A percentile compares a stretch with the other conserved stretches of the same genome.
Conservation (phyloP, 2,888 invertebrate genomes). For the Agrenia bidenticulata region DNA sequence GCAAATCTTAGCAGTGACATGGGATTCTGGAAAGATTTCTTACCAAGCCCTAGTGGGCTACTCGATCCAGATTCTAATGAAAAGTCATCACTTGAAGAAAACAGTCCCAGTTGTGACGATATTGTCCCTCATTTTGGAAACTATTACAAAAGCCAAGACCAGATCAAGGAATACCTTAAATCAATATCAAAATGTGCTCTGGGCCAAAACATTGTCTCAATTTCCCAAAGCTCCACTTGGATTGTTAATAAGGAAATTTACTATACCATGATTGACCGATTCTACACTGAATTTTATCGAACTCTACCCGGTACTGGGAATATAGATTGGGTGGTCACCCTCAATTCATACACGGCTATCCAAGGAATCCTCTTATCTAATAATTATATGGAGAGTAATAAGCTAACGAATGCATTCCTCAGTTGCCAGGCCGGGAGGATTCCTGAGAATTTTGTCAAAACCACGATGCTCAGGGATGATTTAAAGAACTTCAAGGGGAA, state of each 20-base stretch:
- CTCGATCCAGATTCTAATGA: conserved; percentile 4
- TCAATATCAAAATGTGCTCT: conserved; percentile 28
- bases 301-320: conserved; percentile 31
- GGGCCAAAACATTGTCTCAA: conserved; percentile 10
- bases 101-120: conserved; percentile 26
- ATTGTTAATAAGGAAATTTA: conserved; percentile 42
- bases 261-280: conserved; percentile 42
- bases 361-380: conserved; percentile 43
- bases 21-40: conserved; percentile 43
- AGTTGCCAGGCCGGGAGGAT: conserved; percentile 35
- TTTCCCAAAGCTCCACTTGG: conserved; percentile 27
- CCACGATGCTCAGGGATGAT: conserved; percentile 22
- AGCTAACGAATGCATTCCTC: conserved; percentile 32
- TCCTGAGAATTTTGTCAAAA: conserved; percentile 34
- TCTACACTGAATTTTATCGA: conserved; percentile 31
- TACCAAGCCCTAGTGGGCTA: not conserved
- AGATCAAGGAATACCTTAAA: conserved; percentile 26
- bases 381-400: conserved; percentile 40
- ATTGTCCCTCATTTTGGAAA: conserved; percentile 36
- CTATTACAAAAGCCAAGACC: conserved; percentile 28
- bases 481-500: conserved; percentile 22
- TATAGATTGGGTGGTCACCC: conserved; percentile 41
- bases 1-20: conserved; percentile 39
- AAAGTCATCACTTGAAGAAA: not conserved
- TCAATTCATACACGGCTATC: conserved; percentile 33